phyloP scores from a whole-genome alignment of 2,797 vertebrate genomes.

The Fratercula arctica region DNA sequence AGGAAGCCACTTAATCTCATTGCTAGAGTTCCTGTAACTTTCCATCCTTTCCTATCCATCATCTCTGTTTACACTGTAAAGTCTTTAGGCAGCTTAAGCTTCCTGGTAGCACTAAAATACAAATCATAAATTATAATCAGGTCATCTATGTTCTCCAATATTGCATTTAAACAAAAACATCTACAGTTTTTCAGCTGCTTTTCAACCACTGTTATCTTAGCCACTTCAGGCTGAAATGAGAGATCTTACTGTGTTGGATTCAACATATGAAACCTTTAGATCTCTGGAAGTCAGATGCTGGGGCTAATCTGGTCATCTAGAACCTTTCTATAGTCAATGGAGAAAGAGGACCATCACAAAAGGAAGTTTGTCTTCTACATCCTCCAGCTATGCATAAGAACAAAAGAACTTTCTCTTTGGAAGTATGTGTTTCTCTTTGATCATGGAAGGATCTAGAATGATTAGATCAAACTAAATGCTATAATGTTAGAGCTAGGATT shows the following conservation, averaged over 20 bases:
- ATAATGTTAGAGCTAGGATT: background rate
- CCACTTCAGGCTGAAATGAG: background rate
- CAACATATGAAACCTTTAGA: background rate
- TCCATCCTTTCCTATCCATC: background rate
- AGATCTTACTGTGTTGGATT: background rate
- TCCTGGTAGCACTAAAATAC: background rate
- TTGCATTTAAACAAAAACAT: background rate
- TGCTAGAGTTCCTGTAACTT: background rate
- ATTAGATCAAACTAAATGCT: background rate
- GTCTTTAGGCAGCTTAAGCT: background rate
- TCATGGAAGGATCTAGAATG: background rate
- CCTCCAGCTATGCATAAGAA: background rate
- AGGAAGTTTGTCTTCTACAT: background rate
- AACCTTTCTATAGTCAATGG: background rate
- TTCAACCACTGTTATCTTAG: background rate
- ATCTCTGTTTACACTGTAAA: background rate
- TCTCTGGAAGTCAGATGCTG: background rate
- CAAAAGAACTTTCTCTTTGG: background rate
- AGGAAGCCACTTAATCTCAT: background rate
- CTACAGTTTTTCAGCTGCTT: background rate
- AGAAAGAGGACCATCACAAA: background rate
- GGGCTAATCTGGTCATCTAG: background rate
- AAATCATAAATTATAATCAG: slow-evolving; percentile 29
- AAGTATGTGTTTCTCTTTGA: background rate
- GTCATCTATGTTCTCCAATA: background rate